Conservation (phyloP, 2,888 invertebrate species). For the Rhyacophila evoluta region DNA sequence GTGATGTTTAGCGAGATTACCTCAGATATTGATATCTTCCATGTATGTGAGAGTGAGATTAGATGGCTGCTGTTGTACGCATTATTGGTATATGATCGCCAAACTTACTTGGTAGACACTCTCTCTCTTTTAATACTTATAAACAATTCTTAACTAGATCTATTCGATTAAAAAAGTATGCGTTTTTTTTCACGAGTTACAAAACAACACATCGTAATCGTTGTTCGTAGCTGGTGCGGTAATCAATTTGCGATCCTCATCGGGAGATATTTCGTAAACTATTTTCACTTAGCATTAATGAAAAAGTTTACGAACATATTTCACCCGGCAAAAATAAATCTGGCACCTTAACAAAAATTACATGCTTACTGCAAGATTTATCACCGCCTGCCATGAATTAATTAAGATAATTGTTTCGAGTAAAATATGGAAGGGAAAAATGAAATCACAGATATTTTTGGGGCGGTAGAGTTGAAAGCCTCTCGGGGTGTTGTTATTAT, state of each 20-base stretch:
- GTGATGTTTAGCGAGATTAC: no score
- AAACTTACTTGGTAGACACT: no score
- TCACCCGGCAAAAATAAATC: slow-evolving; percentile 44
- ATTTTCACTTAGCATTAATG: slow-evolving; percentile 45
- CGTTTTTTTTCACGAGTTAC: no score
- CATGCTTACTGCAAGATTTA: slow-evolving; percentile 45
- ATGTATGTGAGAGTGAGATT: no score
- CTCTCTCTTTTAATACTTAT: no score
- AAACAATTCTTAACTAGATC: no score
- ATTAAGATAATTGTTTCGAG: slow-evolving; percentile 46
- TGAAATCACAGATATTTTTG: neutral
- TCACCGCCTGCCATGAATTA: slow-evolving; percentile 40
- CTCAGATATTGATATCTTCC: no score
- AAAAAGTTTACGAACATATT: slow-evolving; percentile 45
- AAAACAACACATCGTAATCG: no score
- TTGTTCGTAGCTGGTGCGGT: neutral
- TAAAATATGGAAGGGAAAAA: slow-evolving; percentile 6
- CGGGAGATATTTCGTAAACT: neutral
- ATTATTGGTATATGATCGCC: no score
- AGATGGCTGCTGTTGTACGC: no score
- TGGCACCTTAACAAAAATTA: slow-evolving; percentile 44
- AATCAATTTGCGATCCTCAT: neutral
- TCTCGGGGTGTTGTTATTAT: no score
- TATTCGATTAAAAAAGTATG: no score
- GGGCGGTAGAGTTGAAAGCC: neutral